Percentiles rank a stretch among this genome's conserved stretches.
Evolutionary conservation across 2,888 invertebrate species (phyloP).

Genomic region (Papilio demoleus): DNA sequence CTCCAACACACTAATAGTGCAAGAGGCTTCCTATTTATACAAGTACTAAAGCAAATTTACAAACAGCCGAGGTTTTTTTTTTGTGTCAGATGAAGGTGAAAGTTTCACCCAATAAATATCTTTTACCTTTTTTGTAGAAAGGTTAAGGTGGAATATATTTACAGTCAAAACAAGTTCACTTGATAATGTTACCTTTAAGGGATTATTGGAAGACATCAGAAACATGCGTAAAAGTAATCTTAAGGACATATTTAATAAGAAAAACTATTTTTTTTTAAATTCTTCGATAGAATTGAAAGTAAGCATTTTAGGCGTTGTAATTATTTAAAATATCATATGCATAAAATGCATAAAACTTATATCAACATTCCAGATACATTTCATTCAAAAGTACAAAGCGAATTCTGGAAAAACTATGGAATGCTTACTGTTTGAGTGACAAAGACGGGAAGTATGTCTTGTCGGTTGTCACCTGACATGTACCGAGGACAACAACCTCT

Average conservation of each 20-base stretch:
- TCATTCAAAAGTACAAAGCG: neutral
- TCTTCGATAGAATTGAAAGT: no score
- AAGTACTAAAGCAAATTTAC: neutral
- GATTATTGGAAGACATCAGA: neutral
- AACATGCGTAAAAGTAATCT: neutral
- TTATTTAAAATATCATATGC: no score
- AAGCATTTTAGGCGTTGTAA: no score
- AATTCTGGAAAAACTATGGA: constrained; percentile 16
- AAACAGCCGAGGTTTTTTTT: neutral
- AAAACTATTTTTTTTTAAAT: no score
- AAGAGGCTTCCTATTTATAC: neutral
- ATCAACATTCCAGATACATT: neutral
- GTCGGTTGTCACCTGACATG: constrained; percentile 10
- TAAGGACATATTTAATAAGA: no score
- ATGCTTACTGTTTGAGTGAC: constrained; percentile 12
- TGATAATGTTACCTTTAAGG: neutral
- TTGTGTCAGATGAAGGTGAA: constrained; percentile 13
- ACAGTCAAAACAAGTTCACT: constrained; percentile 6
- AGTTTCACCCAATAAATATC: neutral
- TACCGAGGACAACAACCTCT: constrained; percentile 17
- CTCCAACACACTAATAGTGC: no score
- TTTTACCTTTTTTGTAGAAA: neutral
- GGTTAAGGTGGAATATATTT: constrained; percentile 5
- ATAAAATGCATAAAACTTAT: neutral
- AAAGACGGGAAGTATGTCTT: constrained; percentile 26